Evolutionary conservation across 2,113 vertebrate genomes (phyloP).

Genomic region (Apodemus sylvaticus): DNA sequence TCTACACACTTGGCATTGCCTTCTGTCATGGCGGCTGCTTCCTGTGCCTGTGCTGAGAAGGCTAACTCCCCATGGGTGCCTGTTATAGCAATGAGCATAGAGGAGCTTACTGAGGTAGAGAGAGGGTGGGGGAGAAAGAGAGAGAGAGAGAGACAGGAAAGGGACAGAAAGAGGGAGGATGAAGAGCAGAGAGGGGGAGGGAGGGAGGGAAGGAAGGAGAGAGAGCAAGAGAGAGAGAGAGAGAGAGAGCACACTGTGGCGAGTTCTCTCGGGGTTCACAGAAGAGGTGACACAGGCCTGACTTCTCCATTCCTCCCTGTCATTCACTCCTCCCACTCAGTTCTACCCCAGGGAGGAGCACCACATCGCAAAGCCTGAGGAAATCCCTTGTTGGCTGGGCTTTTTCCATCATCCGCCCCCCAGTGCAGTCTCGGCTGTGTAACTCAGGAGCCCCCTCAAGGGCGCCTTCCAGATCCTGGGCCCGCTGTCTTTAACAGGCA

Average conservation of each 20-base stretch:
- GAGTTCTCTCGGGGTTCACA: not conserved
- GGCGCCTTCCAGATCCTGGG: not conserved
- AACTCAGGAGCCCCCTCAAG: not conserved
- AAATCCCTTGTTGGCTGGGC: not conserved
- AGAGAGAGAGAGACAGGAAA: not conserved
- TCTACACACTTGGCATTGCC: not conserved
- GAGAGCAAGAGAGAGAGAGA: no score
- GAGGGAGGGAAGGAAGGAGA: not conserved
- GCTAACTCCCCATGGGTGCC: not conserved
- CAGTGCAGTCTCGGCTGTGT: rapidly evolving
- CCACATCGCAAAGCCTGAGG: not conserved
- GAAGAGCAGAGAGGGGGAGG: not conserved
- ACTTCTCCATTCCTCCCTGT: not conserved
- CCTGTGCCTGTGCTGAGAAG: not conserved
- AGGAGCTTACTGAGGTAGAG: not conserved
- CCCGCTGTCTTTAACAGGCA: not conserved
- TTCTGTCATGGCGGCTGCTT: not conserved
- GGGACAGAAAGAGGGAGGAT: not conserved
- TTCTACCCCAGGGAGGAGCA: not conserved
- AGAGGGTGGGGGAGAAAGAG: not conserved
- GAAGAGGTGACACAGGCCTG: not conserved
- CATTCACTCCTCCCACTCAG: not conserved
- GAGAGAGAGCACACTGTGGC: rapidly evolving
- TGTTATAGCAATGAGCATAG: not conserved
- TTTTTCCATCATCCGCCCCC: not conserved